Percentiles rank a stretch among this genome's conserved stretches.
Evolutionary conservation across 37 sponge, comb jelly and placozoan species (phyloP).

Genomic region (Eunapius fragilis): DNA sequence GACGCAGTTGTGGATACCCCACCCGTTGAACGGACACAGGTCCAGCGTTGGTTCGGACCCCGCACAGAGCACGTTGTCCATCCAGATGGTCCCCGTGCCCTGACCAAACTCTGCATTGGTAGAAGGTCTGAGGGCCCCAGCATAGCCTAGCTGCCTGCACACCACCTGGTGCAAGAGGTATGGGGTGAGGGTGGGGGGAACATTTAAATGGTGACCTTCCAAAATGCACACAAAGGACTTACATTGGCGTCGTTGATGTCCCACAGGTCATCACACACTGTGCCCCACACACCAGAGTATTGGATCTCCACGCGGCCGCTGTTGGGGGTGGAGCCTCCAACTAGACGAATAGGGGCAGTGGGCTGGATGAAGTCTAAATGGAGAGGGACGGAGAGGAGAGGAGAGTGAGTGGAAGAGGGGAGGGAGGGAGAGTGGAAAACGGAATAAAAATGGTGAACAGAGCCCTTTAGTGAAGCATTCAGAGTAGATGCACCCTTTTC

Average conservation of each 20-base stretch:
- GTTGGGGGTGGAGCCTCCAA: background rate
- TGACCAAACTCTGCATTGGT: constrained; percentile 23
- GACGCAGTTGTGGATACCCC: background rate
- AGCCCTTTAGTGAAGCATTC: too few relatives aligned
- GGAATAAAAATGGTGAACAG: too few relatives aligned
- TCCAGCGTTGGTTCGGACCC: background rate
- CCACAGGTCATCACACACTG: constrained; percentile 68
- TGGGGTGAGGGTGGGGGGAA: too few relatives aligned
- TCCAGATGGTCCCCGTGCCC: background rate
- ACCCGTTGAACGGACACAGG: background rate
- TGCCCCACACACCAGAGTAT: constrained; percentile 68
- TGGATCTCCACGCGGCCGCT: constrained; percentile 60
- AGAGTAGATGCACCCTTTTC: too few relatives aligned
- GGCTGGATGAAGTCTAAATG: background rate
- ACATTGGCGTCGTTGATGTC: constrained; percentile 37
- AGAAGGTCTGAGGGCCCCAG: constrained; percentile 1
- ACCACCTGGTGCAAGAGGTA: too few relatives aligned
- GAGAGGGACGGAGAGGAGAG: background rate
- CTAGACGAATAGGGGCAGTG: constrained; percentile 11
- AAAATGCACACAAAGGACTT: background rate
- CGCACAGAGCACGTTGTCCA: constrained; percentile 24
- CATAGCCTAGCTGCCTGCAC: constrained; percentile 39
- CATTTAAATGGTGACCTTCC: constrained; percentile 45
- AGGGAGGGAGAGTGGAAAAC: background rate
- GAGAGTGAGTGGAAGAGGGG: background rate